phyloP scores from a whole-genome alignment of 1,140 invertebrate genomes.

The Chrysomallon squamiferum region DNA sequence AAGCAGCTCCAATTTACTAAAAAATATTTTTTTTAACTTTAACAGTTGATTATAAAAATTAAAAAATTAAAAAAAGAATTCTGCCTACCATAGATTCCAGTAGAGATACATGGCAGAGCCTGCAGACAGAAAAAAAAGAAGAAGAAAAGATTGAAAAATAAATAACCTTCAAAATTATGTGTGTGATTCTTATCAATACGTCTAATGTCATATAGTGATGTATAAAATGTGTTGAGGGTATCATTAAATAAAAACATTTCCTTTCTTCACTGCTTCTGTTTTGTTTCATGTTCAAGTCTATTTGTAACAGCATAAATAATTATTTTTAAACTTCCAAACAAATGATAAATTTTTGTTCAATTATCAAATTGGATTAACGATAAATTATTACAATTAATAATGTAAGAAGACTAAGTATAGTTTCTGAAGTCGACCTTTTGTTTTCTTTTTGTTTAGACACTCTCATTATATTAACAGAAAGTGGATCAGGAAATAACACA shows the following conservation, averaged over 20 bases:
- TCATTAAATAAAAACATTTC: not conserved
- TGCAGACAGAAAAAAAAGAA: slow-evolving; percentile 39
- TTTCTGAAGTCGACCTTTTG: too few relatives aligned
- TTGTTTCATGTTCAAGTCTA: not conserved
- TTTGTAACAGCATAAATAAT: not conserved
- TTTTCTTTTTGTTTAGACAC: too few relatives aligned
- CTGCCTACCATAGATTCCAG: slow-evolving; percentile 79
- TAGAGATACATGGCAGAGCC: slow-evolving; percentile 84
- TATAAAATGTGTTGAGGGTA: slow-evolving; percentile 2
- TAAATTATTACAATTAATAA: too few relatives aligned
- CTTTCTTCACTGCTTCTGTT: not conserved
- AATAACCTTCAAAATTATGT: not conserved
- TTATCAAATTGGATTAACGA: too few relatives aligned
- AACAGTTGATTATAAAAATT: too few relatives aligned
- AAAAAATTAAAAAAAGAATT: too few relatives aligned
- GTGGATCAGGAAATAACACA: too few relatives aligned
- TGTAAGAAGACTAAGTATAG: too few relatives aligned
- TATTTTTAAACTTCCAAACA: not conserved
- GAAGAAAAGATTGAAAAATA: not conserved
- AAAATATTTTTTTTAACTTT: too few relatives aligned
- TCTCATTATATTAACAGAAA: too few relatives aligned
- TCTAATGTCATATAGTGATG: not conserved
- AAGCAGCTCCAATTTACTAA: too few relatives aligned
- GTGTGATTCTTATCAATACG: not conserved
- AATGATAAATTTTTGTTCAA: not conserved